Conservation (phyloP, 2,797 vertebrate genomes). For the Protonibea diacanthus region DNA sequence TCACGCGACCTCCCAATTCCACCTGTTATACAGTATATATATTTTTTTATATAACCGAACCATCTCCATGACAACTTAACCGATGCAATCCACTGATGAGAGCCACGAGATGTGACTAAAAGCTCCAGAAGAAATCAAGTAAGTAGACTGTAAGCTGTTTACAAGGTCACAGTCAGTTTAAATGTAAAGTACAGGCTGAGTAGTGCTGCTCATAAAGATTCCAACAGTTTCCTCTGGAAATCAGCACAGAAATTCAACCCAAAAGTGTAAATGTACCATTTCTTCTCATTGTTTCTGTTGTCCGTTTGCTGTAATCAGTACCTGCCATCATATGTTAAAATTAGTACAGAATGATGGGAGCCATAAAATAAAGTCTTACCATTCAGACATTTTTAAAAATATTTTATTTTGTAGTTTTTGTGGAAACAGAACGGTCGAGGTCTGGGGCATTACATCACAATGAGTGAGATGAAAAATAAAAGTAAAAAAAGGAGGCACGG, state of each 20-base stretch:
- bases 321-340: not conserved
- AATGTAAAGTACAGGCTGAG: no score
- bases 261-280: no score
- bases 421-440: no score
- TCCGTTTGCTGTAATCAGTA: no score
- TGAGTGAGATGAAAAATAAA: no score
- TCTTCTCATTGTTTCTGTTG: not conserved
- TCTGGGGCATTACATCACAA: no score
- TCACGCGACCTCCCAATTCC: not conserved
- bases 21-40: not conserved
- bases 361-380: not conserved
- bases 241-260: not conserved
- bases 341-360: not conserved
- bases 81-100: not conserved
- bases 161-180: not conserved
- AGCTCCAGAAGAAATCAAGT: not conserved
- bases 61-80: not conserved
- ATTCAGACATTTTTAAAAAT: not conserved
- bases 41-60: not conserved
- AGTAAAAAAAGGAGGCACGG: no score
- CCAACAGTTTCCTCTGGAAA: not conserved
- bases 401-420: no score
- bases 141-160: not conserved
- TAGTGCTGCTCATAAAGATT: not conserved
- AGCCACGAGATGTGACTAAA: not conserved